Base-by-base conservation (phyloP, 2,888 invertebrate species). In the Allophyes oxyacanthae region DNA sequence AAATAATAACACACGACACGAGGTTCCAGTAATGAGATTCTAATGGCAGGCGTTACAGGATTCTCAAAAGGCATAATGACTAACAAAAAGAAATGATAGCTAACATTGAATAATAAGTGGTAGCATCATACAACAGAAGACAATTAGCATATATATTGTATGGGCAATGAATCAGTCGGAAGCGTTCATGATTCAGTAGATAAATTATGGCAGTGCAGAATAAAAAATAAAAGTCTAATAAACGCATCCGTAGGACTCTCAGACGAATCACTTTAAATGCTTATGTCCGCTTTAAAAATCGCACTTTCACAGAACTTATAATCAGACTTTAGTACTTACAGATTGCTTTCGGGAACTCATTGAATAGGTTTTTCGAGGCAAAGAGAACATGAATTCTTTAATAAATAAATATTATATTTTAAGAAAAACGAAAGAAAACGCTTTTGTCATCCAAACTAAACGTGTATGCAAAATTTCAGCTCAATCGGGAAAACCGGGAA, bases 121-220 rank as follows among this genome's bases (percentile, higher is more conserved):
- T 26, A 41, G 37, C 20, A 61, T 50, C 34, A 54, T 41, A 54
- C 13, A 51, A 54, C 50, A 40, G 46, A 44, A 52, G 49, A 57
- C 33, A 54, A 75, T 76, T 73, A 59, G 64, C 66, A 76, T 76
- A 49, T 46, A 38, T 62, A 72, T 72, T 42, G n/a, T n/a, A n/a
- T n/a, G n/a, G 38, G 51, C 61, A 64, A 49, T 81, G 79, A 82
- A 61, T 78, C 79, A 28, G 28, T 28, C 28, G 82, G 82, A 81
- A 69, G 67, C 25, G 51, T 50, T 56, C 44, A 66, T 83, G 83
- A 83, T 68, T 83, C 83, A 83, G 68, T 48, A 73, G 69, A 77
- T 69, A 72, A 54, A 50, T 59, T 34, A 42, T 55, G 40, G 48
- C 33, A 57, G 62, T 44, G 48, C 53, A 59, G 59, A 68, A 69